Percentiles rank a stretch among this genome's conserved stretches.
Conservation (phyloP, 2,888 invertebrate genomes). For the Nowickia ferox region DNA sequence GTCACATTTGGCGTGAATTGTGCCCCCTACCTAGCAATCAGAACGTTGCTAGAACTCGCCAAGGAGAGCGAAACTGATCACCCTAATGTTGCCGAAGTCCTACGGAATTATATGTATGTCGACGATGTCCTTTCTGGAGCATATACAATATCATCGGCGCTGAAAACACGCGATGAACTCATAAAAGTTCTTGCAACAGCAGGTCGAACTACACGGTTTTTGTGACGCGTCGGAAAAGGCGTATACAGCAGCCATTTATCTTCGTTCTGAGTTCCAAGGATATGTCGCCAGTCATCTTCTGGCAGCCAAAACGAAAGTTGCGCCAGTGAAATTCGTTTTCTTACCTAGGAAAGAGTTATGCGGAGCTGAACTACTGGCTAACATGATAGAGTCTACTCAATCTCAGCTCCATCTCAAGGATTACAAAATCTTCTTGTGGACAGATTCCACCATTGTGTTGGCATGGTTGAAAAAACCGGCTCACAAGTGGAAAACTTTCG, state of each 20-base stretch:
- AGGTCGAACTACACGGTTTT: neutral
- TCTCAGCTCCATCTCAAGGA: neutral
- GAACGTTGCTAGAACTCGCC: too few relatives aligned
- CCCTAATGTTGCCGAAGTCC: too few relatives aligned
- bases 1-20: too few relatives aligned
- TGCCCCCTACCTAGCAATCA: too few relatives aligned
- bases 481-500: constrained; percentile 1
- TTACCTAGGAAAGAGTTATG: neutral
- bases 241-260: too few relatives aligned
- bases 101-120: too few relatives aligned
- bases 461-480: neutral
- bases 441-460: constrained; percentile 5
- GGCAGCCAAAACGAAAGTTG: neutral
- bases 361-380: constrained; percentile 11
- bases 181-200: too few relatives aligned
- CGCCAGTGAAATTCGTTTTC: neutral
- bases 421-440: neutral
- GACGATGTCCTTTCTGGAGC: too few relatives aligned
- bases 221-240: neutral
- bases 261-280: neutral
- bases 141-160: too few relatives aligned
- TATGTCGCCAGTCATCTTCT: neutral
- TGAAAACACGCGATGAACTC: too few relatives aligned
- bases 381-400: neutral
- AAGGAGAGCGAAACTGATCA: too few relatives aligned